Base-by-base conservation (phyloP, 2,888 invertebrate species). In the Ephialtes manifestator region DNA sequence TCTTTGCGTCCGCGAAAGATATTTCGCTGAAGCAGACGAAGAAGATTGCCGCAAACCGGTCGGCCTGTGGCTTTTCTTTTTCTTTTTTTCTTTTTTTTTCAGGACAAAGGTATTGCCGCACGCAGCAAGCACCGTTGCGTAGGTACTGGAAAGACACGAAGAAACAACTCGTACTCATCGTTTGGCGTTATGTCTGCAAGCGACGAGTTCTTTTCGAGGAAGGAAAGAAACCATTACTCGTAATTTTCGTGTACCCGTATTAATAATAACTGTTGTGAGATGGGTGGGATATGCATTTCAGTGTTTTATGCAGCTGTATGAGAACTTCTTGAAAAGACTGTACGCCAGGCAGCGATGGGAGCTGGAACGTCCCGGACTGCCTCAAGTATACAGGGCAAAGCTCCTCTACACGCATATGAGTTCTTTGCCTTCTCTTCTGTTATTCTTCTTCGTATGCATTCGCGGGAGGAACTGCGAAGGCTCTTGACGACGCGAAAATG, bases 301-400 rank as follows among this genome's bases (percentile, higher is more conserved):
- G 20, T 65, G n/a, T 39, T 20, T 8, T 35, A 10, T 1, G 35
- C 8, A n/a, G 35, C 63, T 20, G 43, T 35, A 4, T 11, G 58
- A 65, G 39, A 31, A 81, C 18, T 81, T 31, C 11, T 43, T 51
- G 70, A 11, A 15, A 53, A 35, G 76, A 76, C 70, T 81, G 76
- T 76, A 81, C 76, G 63, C n/a, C 55, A 39, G 11, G 43, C 24
- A 53, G 71, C 53, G 53, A 81, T 68, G 68, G 43, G 51, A 60
- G 75, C 71, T 39, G 24, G 35, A 80, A 72, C 20, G 53, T 43
- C 46, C 18, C 53, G 63, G 78, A 28, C 28, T 58, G 24, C 43
- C 78, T 46, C 24, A 65, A 53, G 65, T 51, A 15, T 20, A 28
- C 35, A 43, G 58, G 76, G 53, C 81, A 81, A 71, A 76, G 76